A percentile compares a stretch with the other conserved stretches of the same genome.
Evolutionary conservation across 1,140 invertebrate genomes (phyloP).

Genomic region (Zaprionus inermis): DNA sequence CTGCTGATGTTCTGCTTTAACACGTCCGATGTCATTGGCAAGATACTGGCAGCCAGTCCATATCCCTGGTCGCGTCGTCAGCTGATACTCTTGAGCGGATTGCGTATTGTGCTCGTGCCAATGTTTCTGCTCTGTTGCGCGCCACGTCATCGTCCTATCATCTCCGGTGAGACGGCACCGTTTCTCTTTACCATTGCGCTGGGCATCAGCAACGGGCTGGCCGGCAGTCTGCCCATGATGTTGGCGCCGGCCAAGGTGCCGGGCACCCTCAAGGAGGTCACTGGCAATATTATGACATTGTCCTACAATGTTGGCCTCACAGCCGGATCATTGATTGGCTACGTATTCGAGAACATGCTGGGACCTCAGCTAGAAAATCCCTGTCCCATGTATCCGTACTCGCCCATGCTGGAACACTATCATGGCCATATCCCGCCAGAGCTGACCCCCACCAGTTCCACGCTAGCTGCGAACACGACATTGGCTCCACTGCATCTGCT

Average conservation of each 20-base stretch:
- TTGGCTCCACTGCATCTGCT: conserved; percentile 59
- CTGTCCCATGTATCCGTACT: conserved; percentile 79
- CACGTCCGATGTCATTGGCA: conserved; percentile 92
- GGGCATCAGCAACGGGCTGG: conserved; percentile 93
- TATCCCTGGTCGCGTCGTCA: conserved; percentile 92
- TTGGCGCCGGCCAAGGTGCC: conserved; percentile 92
- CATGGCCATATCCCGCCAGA: conserved; percentile 52
- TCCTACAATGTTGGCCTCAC: conserved; percentile 94
- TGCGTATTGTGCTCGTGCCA: conserved; percentile 90
- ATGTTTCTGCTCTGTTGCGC: conserved; percentile 91
- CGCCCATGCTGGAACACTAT: conserved; percentile 61
- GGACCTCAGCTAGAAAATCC: conserved; percentile 86
- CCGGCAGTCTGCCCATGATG: conserved; percentile 96
- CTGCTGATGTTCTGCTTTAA: conserved; percentile 95
- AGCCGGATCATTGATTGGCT: conserved; percentile 92
- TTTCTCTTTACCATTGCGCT: conserved; percentile 90
- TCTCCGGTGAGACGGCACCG: conserved; percentile 87
- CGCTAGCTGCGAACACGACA: conserved; percentile 44
- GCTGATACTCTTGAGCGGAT: conserved; percentile 88
- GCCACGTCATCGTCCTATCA: conserved; percentile 89
- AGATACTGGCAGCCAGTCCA: conserved; percentile 91
- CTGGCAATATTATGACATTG: conserved; percentile 96
- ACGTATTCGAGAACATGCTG: conserved; percentile 90
- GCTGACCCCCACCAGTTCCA: conserved; percentile 48
- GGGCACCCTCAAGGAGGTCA: conserved; percentile 90